phyloP scores from a whole-genome alignment of 2,797 vertebrate genomes.

The Myripristis murdjan region DNA sequence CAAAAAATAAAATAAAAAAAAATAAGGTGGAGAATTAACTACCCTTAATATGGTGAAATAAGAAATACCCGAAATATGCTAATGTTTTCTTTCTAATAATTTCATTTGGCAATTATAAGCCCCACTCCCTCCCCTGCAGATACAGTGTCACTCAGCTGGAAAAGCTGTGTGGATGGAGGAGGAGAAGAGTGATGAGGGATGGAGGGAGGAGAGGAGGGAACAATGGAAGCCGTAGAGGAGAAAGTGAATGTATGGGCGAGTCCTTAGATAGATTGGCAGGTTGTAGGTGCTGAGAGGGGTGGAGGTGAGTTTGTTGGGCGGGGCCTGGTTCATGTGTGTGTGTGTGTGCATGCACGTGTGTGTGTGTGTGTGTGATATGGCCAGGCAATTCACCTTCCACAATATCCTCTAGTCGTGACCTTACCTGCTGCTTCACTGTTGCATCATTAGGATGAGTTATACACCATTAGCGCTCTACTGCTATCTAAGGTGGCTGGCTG shows the following conservation, averaged over 20 bases:
- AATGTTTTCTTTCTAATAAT: no score
- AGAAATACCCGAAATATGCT: no score
- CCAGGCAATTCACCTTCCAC: constrained; percentile 53
- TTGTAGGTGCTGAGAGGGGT: constrained; percentile 49
- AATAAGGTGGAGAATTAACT: no score
- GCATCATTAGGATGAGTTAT: constrained; percentile 80
- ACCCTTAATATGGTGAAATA: no score
- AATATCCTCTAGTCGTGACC: constrained; percentile 67
- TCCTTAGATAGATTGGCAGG: constrained; percentile 56
- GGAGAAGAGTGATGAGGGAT: not conserved
- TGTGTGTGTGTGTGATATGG: constrained; percentile 8
- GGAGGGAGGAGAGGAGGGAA: constrained; percentile 17
- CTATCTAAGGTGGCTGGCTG: constrained; percentile 55
- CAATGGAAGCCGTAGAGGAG: constrained; percentile 45
- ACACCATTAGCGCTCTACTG: constrained; percentile 71
- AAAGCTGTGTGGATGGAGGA: not conserved
- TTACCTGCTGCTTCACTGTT: constrained; percentile 74
- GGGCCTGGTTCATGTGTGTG: constrained; percentile 43
- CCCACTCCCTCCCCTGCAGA: no score
- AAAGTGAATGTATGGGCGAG: constrained; percentile 36
- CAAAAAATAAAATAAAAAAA: no score
- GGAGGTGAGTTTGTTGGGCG: constrained; percentile 34
- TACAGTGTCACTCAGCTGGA: no score
- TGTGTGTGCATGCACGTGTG: constrained; percentile 33
- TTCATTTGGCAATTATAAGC: no score